These are phyloP conservation scores for Poecilia picta DNA, from an alignment of 2,797 vertebrate species.

Conservation along the genomic window DNA sequence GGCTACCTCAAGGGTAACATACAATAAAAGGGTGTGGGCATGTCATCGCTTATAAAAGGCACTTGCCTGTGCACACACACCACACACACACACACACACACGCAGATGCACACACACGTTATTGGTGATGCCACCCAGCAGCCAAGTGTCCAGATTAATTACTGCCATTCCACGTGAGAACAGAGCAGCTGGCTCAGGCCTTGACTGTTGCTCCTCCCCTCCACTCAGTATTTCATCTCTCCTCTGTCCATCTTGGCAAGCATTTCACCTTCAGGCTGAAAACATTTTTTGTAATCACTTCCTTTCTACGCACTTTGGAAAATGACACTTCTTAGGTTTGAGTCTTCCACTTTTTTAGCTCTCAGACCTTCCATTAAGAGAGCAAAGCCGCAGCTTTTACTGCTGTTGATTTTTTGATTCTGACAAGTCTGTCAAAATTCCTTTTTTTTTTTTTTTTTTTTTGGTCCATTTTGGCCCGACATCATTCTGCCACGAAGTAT, in stretches of 20 bases:
- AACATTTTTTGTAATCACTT: constrained; percentile 47
- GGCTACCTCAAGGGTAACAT: constrained; percentile 78
- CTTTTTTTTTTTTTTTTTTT: neutral
- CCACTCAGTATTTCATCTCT: constrained; percentile 49
- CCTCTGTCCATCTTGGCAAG: constrained; percentile 34
- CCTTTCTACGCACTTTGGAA: constrained; percentile 22
- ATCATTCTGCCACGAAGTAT: neutral
- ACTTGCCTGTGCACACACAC: neutral
- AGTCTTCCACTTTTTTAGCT: constrained; percentile 10
- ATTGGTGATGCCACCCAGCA: constrained; percentile 72
- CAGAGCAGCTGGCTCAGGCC: constrained; percentile 64
- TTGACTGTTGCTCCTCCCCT: constrained; percentile 66
- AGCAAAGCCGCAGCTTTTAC: neutral
- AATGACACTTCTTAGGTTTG: constrained; percentile 25
- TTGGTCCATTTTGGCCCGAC: constrained; percentile 5
- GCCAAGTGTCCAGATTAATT: constrained; percentile 81
- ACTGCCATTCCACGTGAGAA: constrained; percentile 72
- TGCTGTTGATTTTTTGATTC: constrained; percentile 19
- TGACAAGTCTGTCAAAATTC: constrained; percentile 3
- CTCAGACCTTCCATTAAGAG: neutral
- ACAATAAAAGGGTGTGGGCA: constrained; percentile 66
- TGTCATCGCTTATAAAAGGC: constrained; percentile 68
- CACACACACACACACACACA: constrained; percentile 7
- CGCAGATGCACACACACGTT: constrained; percentile 5
- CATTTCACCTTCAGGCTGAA: constrained; percentile 33